Evolutionary conservation across 2,113 vertebrate species (phyloP).

Genomic region (Gobius niger): DNA sequence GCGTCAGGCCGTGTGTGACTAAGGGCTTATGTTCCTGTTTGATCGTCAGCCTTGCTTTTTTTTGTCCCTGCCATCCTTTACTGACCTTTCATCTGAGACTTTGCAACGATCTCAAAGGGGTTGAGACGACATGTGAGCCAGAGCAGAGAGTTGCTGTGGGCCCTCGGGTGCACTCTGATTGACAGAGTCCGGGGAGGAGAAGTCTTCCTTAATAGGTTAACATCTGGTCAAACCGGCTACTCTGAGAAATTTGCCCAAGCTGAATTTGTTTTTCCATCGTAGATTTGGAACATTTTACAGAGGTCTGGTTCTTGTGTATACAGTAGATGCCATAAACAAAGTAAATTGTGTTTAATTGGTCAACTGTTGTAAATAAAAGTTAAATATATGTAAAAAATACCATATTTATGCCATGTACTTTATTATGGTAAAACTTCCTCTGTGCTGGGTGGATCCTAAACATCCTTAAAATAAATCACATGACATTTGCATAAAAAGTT

Average conservation of each 20-base stretch:
- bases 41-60: slow-evolving; percentile 24
- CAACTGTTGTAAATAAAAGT: too few species aligned
- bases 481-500: too few species aligned
- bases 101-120: slow-evolving; percentile 47
- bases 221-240: slow-evolving; percentile 57
- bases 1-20: slow-evolving; percentile 6
- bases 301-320: too few species aligned
- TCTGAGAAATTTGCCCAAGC: slow-evolving; percentile 34
- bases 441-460: too few species aligned
- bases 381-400: too few species aligned
- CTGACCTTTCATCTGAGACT: slow-evolving; percentile 42
- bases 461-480: too few species aligned
- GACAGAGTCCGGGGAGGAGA: slow-evolving; percentile 49
- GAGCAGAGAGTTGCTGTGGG: slow-evolving; percentile 36
- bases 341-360: too few species aligned
- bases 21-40: slow-evolving; percentile 28
- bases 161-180: slow-evolving; percentile 44
- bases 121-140: slow-evolving; percentile 40
- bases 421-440: too few species aligned
- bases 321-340: too few species aligned
- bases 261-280: slow-evolving; percentile 14
- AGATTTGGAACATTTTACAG: too few species aligned
- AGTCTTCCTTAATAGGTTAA: slow-evolving; percentile 33
- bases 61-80: slow-evolving; percentile 23
- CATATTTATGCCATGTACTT: too few species aligned